Evolutionary conservation across 2,888 invertebrate genomes (phyloP), one percentile per base, ranked within the genome.

Genomic region (Podotricha telesiphe): DNA sequence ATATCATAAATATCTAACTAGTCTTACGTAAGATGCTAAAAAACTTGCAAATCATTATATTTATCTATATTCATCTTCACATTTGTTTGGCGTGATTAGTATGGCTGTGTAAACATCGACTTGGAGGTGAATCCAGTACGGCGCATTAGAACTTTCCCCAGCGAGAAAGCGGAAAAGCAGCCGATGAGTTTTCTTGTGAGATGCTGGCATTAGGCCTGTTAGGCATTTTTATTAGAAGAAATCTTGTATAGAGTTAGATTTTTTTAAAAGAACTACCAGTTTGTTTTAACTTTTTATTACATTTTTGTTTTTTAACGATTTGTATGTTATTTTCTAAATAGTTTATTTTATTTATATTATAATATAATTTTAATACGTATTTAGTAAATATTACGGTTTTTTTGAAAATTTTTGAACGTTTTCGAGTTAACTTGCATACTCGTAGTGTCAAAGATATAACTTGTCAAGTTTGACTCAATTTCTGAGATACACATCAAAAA

Each of bases 131-230:
- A 47, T 67, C 45, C 51, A 28, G 53, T 45, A 61, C 42, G n/a
- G n/a, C n/a, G 53, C 61, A 61, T 47, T 19, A 53, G 45, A 55
- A 77, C 76, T 84, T 86, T 86, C 85, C 81, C 80, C 79, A 72
- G 76, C 76, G 84, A 81, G 91, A 91, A 90, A 91, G 89, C 88
- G 88, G 88, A 89, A 89, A 90, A 89, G 80, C 83, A 78, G 76
- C 79, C 75, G 76, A 76, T 76, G 76, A 79, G 80, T 88, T 89
- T 89, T 88, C 82, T 82, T 63, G 53, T 75, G 51, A 67, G 66
- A 68, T 69, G 59, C 45, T 69, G 66, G 68, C 34, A 42, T 28
- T 47, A 67, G 55, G 45, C 59, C 61, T 55, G 59, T 61, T 53
- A 63, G 28, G 53, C 34, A 69, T 62, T 67, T 69, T 62, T 67